phyloP scores from a whole-genome alignment of 2,888 invertebrate genomes.

The Caenorhabditis sp. region DNA sequence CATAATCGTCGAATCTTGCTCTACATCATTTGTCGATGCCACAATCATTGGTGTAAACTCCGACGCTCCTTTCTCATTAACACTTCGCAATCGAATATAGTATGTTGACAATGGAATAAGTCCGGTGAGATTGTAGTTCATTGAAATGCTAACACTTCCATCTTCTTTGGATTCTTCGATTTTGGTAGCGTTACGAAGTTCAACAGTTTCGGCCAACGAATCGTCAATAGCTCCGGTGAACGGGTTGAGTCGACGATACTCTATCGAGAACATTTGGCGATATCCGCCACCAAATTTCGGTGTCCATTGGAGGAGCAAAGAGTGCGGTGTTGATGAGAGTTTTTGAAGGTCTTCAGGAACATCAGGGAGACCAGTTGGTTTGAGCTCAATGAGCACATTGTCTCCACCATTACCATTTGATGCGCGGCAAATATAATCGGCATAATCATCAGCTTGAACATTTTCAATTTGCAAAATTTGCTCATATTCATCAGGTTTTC shows the following conservation, averaged over 20 bases:
- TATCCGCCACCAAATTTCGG: conserved; percentile 69
- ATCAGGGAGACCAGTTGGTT: conserved; percentile 54
- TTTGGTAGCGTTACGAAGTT: conserved; percentile 28
- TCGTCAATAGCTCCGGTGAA: conserved; percentile 44
- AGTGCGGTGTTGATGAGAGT: conserved; percentile 46
- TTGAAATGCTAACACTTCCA: conserved; percentile 23
- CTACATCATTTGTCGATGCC: conserved; percentile 59
- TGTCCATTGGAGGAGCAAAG: conserved; percentile 62
- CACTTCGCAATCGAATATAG: conserved; percentile 48
- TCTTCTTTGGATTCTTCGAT: conserved; percentile 25
- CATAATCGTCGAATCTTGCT: conserved; percentile 41
- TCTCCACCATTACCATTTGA: conserved; percentile 80
- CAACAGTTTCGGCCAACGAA: conserved; percentile 29
- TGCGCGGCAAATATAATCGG: conserved; percentile 84
- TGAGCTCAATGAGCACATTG: conserved; percentile 55
- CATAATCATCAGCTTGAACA: conserved; percentile 77
- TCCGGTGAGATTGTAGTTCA: conserved; percentile 57
- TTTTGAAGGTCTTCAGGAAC: conserved; percentile 50
- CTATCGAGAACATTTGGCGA: conserved; percentile 58
- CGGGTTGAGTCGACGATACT: conserved; percentile 46
- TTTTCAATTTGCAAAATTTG: conserved; percentile 40
- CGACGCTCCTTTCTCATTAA: conserved; percentile 52
- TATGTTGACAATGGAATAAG: conserved; percentile 58
- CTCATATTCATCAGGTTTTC: conserved; percentile 60
- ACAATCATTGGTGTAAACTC: conserved; percentile 58